Base-by-base conservation (phyloP, 2,113 vertebrate genomes). In the Cathartes aura region DNA sequence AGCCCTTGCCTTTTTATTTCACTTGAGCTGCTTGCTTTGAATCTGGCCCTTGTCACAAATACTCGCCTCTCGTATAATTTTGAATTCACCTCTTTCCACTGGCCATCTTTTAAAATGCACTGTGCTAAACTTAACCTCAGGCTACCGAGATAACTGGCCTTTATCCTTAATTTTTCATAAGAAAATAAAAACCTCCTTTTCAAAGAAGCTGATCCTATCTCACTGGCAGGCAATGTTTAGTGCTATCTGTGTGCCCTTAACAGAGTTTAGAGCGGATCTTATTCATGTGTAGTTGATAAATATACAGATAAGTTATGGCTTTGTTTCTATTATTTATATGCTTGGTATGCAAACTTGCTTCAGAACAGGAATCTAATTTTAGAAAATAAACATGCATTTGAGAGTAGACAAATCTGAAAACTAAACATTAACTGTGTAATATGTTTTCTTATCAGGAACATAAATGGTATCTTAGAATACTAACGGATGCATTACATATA, bases 311-410 rank as follows among this genome's bases (percentile, higher is more conserved):
- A 64, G 9, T 86, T 60, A 45, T 71, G 93, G 91, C 83, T 75
- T 68, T 71, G 40, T 58, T 67, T 93, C 90, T 97, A 40, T 95
- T 93, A 93, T 94, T 91, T 90, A 87, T 91, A 73, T 82, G 36
- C 67, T 70, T 79, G 87, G 63, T 91, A 93, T 60, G 89, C 83
- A 87, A 87, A 83, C 63, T 75, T 91, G 72, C 92, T 87, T 96
- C 43, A 96, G 91, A 82, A 96, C 48, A 87, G 85, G 84, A 85
- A 86, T 87, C 93, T 97, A 93, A 82, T 89, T 97, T 96, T 96
- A 96, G 94, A 95, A 97, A 95, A 89, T 80, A 95, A 96, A 93
- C 97, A 97, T 97, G 97, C 97, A 89, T 89, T 96, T 96, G 83
- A 97, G 97, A 95, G 76, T 29, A 94, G 89, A 83, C 87, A 93